Base-by-base conservation (phyloP, 1,140 invertebrate species). In the Periplaneta americana region DNA sequence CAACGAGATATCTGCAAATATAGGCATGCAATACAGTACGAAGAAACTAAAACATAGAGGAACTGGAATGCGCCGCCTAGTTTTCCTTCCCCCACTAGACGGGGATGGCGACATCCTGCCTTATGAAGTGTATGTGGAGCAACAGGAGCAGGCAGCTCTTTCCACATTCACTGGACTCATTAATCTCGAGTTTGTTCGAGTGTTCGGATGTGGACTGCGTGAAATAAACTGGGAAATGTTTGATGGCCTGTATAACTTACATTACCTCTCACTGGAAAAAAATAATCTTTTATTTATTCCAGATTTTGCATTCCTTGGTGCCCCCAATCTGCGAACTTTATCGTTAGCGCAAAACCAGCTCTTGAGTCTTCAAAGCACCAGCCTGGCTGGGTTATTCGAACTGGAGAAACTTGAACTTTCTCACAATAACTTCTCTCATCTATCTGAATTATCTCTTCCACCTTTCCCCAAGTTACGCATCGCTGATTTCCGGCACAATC, bases 221-320 rank as follows among this genome's bases (percentile, higher is more conserved):
- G 89, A 92, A 83, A 86, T 94, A 81, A 90, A 91, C 79, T 94
- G 93, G 92, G 91, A 93, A 85, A 92, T 94, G 91, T 93, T 94
- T 84, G 91, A 93, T 81, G 92, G 92, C 22, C 85, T 94, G 3
- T 84, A 88, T 3, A 91, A 89, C 78, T 84, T 94, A 15, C 87
- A 91, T 81, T 91, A 91, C 83, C 87, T 94, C 28, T 91, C 92
- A 33, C 84, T 94, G 35, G 92, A 93, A 76, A 89, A 89, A 80
- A 94, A 94, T 83, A 88, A 90, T 74, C 88, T 94, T 13, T 88
- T 89, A 83, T 91, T 92, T 75, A 90, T 94, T 75, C 92, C 92
- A 15, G 90, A 93, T 78, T 94, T 94, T 85, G 91, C 92, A 28
- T 93, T 94, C 83, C 93, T 92, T 84, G 93, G 93, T 5, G 92